Conservation (phyloP, 2,113 vertebrate species). For the Mesocricetus auratus region DNA sequence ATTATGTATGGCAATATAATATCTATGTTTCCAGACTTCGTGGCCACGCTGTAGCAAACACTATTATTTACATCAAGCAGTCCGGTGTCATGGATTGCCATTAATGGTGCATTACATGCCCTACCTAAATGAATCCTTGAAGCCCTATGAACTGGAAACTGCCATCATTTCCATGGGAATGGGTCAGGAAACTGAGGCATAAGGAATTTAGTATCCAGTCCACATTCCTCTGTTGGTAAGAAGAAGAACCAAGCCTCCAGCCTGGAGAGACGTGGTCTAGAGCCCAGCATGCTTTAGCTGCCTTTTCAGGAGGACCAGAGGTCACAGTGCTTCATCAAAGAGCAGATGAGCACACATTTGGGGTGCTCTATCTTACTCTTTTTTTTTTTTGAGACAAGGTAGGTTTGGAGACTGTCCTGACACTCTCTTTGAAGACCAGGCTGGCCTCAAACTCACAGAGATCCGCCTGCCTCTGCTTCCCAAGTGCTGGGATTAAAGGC, state of each 20-base stretch:
- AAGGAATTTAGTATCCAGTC: neutral
- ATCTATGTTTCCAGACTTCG: conserved; percentile 43
- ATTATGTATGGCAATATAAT: conserved; percentile 3
- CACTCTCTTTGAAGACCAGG: too few relatives aligned
- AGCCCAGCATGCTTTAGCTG: neutral
- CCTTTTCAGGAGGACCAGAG: neutral
- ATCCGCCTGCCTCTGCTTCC: too few relatives aligned
- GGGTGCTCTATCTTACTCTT: neutral
- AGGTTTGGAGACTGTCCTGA: too few relatives aligned
- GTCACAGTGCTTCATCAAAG: neutral
- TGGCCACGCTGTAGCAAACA: conserved; percentile 41
- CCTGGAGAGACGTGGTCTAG: neutral
- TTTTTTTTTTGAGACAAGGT: too few relatives aligned
- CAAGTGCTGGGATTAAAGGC: too few relatives aligned
- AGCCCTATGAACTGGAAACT: neutral
- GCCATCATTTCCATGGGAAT: neutral
- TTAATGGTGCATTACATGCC: neutral
- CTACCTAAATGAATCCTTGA: neutral
- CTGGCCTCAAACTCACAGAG: too few relatives aligned
- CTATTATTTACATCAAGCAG: conserved; percentile 26
- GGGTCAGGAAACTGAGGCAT: neutral
- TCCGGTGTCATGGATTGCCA: neutral
- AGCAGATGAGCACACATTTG: neutral
- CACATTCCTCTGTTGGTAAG: neutral
- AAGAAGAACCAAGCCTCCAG: neutral